Base-by-base conservation (phyloP, 2,113 vertebrate species). In the Cinclus cinclus region DNA sequence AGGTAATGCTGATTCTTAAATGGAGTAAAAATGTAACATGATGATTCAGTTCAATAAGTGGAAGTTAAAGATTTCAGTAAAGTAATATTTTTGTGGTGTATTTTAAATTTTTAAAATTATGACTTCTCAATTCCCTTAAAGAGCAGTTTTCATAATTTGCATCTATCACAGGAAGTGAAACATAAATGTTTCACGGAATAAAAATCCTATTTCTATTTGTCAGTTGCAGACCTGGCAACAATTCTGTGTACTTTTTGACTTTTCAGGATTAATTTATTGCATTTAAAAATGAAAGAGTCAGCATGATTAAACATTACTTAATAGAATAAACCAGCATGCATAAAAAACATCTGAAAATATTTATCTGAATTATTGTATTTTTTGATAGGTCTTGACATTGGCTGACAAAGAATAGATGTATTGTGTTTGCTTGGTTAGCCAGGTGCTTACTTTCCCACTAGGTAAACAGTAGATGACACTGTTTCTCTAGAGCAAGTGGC, bases 271-370 rank as follows among this genome's bases (percentile, higher is more conserved):
- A 12, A 80, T 83, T 93, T 90, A 80, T 73, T 94, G 30, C 28
- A 23, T 80, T 91, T 83, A 69, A 83, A 96, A 93, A 85, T 92
- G 22, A 93, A 94, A 82, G 37, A 79, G 86, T 58, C 83, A 89
- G 6, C 33, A 63, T 67, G 71, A 82, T 83, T 90, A 83, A 94
- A 74, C 16, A 52, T 62, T 60, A 13, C 50, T 79, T 80, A 76
- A 83, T 73, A 76, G 15, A 95, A 95, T 77, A 93, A 86, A 50
- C 19, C 1, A 83, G 31, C 16, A 58, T 35, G 50, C 35, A 73
- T 78, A 63, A 52, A 93, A 92, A 69, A 0, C 15, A 89, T 65
- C 56, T 94, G 85, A 93, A 90, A 90, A 91, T 92, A 90, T 92
- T 94, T 92, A 77, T 74, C 59, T 86, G 59, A 86, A 83, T 92